Evolutionary conservation across 2,888 invertebrate genomes (phyloP).

Genomic region (Odontomyia ornata): DNA sequence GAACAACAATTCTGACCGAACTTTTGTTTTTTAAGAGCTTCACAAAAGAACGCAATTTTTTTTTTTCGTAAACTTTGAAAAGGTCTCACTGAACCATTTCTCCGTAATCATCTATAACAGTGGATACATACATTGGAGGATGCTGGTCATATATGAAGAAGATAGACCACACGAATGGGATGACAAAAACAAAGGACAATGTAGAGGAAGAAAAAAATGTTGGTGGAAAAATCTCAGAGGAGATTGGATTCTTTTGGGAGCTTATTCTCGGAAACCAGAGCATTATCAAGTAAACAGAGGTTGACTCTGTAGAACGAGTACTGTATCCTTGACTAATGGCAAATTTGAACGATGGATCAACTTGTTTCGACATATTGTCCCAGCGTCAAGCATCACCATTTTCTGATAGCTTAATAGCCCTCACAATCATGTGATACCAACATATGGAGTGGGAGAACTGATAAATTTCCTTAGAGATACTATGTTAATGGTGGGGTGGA

Average conservation of each 20-base stretch:
- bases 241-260: slow-evolving; percentile 34
- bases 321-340: slow-evolving; percentile 39
- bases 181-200: background rate
- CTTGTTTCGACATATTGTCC: slow-evolving; percentile 43
- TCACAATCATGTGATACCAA: background rate
- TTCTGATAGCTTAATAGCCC: slow-evolving; percentile 41
- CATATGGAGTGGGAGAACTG: background rate
- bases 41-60: slow-evolving; percentile 16
- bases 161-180: slow-evolving; percentile 1
- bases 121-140: slow-evolving; percentile 13
- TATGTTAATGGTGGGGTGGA: background rate
- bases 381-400: slow-evolving; percentile 22
- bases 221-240: slow-evolving; percentile 37
- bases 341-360: slow-evolving; percentile 44
- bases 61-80: slow-evolving; percentile 12
- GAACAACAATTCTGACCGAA: slow-evolving; percentile 46
- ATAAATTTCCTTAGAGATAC: slow-evolving; percentile 18
- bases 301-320: background rate
- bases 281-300: slow-evolving; percentile 31
- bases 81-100: background rate
- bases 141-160: background rate
- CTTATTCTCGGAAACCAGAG: slow-evolving; percentile 1
- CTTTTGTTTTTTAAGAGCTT: slow-evolving; percentile 45
- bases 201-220: slow-evolving; percentile 8
- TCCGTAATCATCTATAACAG: background rate